Base-by-base conservation (phyloP, 1,140 invertebrate genomes). In the Tetragnatha versicolor region DNA sequence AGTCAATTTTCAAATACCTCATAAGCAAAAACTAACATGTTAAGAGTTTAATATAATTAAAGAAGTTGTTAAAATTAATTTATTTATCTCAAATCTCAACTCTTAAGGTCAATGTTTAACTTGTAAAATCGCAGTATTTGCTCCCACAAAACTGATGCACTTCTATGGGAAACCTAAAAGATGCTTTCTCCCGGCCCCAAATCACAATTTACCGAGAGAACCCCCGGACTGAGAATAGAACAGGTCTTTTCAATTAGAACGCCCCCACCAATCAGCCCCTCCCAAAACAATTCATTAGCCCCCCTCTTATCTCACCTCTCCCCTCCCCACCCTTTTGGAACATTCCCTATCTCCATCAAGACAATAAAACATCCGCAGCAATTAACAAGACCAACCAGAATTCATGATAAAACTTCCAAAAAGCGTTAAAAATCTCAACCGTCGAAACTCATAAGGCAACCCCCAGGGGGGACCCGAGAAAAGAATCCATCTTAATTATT, bases 401-500 rank as follows among this genome's bases (percentile, higher is more conserved):
- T 31, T 69, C n/a, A n/a, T 69, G 47, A 69, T 69, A 69, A 69
- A 69, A 68, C 20, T 53, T 69, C 37, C 29, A 35, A 33, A 49
- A 25, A 53, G 22, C 47, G 25, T 51, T 68, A 68, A 69, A 66
- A 69, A 35, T 69, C 42, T 25, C 66, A 51, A 17, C 27, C 60
- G 60, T 27, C 27, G 35, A 63, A 63, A 63, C 25, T 63, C 60
- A 12, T 29, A 10, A 22, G 12, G 14, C 14, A 25, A 3, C 55
- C 63, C 37, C 27, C 3, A 20, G 63, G 25, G 25, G 49, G 27
- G 27, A 2, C 14, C 27, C 27, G 0, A 42, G 29, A 58, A 55
- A 66, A 53, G 66, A 69, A 69, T 69, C 66, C 33, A 69, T 69
- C 66, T 69, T 69, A 69, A 69, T 69, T 69, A 69, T 69, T 69